Conservation (phyloP, 1,140 invertebrate species). For the Macrosteles quadrilineatus region DNA sequence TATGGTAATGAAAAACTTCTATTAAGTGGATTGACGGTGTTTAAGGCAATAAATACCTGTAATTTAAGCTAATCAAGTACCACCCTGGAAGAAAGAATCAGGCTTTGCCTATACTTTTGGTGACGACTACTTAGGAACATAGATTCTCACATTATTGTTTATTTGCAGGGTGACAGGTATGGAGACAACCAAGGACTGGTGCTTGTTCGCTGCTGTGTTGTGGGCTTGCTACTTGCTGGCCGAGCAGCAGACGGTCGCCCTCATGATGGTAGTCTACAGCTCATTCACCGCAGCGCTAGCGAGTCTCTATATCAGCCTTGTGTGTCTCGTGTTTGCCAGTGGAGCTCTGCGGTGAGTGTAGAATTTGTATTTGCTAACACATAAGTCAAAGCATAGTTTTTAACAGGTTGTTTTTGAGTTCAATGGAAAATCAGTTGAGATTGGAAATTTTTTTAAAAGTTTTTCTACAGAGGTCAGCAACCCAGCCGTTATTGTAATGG, state of each 20-base stretch:
- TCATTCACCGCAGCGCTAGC: constrained; percentile 72
- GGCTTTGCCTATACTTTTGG: too few relatives aligned
- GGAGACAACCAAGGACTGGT: constrained; percentile 35
- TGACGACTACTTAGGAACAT: too few relatives aligned
- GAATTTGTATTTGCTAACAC: constrained; percentile 31
- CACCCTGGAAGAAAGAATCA: too few relatives aligned
- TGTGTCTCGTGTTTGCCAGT: constrained; percentile 74
- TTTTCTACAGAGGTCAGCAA: not conserved
- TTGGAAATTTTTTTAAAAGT: not conserved
- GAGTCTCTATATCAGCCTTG: constrained; percentile 69
- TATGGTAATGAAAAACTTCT: too few relatives aligned
- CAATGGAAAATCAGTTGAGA: not conserved
- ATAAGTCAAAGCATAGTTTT: too few relatives aligned
- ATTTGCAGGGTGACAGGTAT: constrained; percentile 44
- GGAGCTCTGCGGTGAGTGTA: constrained; percentile 73
- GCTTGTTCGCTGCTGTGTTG: constrained; percentile 55
- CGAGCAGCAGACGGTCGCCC: constrained; percentile 80
- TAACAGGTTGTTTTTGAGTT: not conserved
- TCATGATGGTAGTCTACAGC: constrained; percentile 78
- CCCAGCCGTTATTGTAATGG: too few relatives aligned
- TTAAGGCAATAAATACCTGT: too few relatives aligned
- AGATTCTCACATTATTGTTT: too few relatives aligned
- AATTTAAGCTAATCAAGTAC: too few relatives aligned
- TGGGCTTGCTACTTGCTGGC: constrained; percentile 80
- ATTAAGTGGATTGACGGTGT: too few relatives aligned